phyloP scores from a whole-genome alignment of 2,113 vertebrate species.

The Rhea pennata region DNA sequence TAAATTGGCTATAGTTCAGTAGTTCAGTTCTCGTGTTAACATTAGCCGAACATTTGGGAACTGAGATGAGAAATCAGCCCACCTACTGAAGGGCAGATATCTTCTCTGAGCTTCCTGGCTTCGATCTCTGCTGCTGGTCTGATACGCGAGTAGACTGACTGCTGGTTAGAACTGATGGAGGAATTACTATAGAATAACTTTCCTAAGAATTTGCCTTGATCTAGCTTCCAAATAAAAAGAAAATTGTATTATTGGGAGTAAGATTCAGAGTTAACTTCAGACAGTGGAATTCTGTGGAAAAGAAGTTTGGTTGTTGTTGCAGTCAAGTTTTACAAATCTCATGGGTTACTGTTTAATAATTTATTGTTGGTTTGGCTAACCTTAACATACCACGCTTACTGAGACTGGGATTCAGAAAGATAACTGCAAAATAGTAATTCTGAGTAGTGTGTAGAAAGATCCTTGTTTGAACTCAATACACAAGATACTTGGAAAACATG shows the following conservation, averaged over 20 bases:
- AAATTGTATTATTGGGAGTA: not conserved
- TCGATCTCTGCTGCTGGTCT: not conserved
- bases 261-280: fast-evolving
- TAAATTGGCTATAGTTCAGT: not conserved
- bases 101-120: not conserved
- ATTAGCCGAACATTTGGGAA: not conserved
- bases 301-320: not conserved
- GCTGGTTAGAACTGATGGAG: not conserved
- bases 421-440: not conserved
- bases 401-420: not conserved
- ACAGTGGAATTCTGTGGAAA: not conserved
- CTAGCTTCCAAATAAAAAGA: not conserved
- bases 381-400: not conserved
- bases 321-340: not conserved
- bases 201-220: not conserved
- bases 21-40: fast-evolving
- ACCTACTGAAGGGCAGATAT: not conserved
- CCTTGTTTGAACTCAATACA: not conserved
- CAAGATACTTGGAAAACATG: not conserved
- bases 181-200: not conserved
- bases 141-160: not conserved
- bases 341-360: not conserved
- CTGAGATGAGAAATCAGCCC: not conserved
- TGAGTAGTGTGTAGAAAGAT: not conserved
- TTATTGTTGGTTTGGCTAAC: not conserved